phyloP scores from a whole-genome alignment of 2,113 vertebrate species.

The Lucifuga dentata region DNA sequence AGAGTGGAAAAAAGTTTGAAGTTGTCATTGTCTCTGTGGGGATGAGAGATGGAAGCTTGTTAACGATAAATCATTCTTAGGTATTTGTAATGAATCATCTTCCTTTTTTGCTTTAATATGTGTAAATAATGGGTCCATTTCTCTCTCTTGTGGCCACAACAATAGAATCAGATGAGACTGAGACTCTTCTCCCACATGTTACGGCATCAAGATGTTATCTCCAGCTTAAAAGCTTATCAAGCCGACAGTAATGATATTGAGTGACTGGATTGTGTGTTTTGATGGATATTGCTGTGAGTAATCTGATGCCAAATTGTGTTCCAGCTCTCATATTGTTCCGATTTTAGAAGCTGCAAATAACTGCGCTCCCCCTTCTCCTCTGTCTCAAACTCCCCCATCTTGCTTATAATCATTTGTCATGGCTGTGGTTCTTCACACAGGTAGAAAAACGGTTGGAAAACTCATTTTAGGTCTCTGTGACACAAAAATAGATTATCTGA shows the following conservation, averaged over 20 bases:
- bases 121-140: constrained; percentile 31
- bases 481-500: constrained; percentile 75
- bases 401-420: constrained; percentile 72
- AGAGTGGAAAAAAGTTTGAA: constrained; percentile 15
- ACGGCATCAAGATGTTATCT: constrained; percentile 75
- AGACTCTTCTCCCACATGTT: constrained; percentile 56
- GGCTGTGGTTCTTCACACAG: constrained; percentile 70
- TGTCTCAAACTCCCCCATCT: constrained; percentile 29
- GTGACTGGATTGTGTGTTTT: constrained; percentile 77
- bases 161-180: constrained; percentile 60
- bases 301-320: constrained; percentile 78
- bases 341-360: constrained; percentile 73
- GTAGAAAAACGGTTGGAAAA: constrained; percentile 68
- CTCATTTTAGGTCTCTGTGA: constrained; percentile 69
- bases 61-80: constrained; percentile 58
- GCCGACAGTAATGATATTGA: constrained; percentile 73
- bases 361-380: constrained; percentile 39
- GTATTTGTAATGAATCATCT: constrained; percentile 56
- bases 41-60: constrained; percentile 4
- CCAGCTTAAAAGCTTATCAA: constrained; percentile 76
- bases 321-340: constrained; percentile 71
- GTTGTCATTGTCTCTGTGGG: constrained; percentile 3
- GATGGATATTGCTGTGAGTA: constrained; percentile 79
- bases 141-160: constrained; percentile 41
- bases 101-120: constrained; percentile 1